phyloP scores from a whole-genome alignment of 2,888 invertebrate species.

The Lasioglossum vierecki region DNA sequence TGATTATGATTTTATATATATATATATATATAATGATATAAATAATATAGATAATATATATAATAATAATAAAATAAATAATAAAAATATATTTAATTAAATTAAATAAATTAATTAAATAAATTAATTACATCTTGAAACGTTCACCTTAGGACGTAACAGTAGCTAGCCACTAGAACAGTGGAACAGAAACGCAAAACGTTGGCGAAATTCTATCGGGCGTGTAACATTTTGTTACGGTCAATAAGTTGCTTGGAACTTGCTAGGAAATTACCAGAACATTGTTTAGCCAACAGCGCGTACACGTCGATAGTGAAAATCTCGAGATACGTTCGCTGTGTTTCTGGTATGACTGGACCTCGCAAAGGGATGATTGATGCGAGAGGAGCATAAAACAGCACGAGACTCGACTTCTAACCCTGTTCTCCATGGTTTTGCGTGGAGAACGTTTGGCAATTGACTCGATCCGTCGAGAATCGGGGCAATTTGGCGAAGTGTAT shows the following conservation, averaged over 20 bases:
- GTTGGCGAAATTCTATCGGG: neutral
- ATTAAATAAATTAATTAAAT: too few relatives aligned
- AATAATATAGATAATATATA: too few relatives aligned
- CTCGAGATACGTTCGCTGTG: neutral
- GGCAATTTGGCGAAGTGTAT: slow-evolving; percentile 25
- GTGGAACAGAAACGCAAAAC: neutral
- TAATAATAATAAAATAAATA: too few relatives aligned
- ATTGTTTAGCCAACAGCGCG: neutral
- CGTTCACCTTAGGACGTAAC: too few relatives aligned
- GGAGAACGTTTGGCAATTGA: slow-evolving; percentile 22
- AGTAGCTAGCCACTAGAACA: too few relatives aligned
- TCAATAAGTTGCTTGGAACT: neutral
- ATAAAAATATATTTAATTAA: too few relatives aligned
- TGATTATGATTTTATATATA: too few relatives aligned
- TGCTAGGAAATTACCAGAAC: slow-evolving; percentile 16
- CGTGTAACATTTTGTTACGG: slow-evolving; percentile 4
- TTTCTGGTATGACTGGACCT: neutral
- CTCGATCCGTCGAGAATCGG: slow-evolving; percentile 21
- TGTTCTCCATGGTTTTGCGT: slow-evolving; percentile 11
- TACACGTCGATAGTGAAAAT: slow-evolving; percentile 7
- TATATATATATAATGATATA: too few relatives aligned
- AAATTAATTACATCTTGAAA: too few relatives aligned
- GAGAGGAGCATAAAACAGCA: neutral
- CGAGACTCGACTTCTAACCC: neutral
- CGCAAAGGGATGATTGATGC: slow-evolving; percentile 14